phyloP scores from a whole-genome alignment of 2,797 vertebrate genomes.

The Distichodus sexfasciatus region DNA sequence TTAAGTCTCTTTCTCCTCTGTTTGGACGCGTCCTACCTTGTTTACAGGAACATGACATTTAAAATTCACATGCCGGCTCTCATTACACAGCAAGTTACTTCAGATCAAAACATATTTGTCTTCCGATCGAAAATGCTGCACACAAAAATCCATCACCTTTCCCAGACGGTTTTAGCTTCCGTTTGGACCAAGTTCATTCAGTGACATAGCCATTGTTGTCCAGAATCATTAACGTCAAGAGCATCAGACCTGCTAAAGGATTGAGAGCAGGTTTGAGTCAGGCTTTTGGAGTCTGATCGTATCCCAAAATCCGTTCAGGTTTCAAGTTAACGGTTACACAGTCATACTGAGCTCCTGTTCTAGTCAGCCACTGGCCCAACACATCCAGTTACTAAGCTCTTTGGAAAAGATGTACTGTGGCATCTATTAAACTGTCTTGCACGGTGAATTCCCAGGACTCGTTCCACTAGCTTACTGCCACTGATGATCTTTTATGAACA shows the following conservation, averaged over 20 bases:
- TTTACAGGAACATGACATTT: neutral
- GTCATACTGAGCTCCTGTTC: neutral
- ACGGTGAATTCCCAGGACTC: no score
- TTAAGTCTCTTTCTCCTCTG: neutral
- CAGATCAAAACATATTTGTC: neutral
- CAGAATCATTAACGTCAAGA: neutral
- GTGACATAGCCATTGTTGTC: neutral
- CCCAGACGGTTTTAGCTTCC: neutral
- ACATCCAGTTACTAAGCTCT: no score
- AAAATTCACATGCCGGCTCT: neutral
- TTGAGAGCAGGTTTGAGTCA: neutral
- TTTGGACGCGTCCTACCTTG: neutral
- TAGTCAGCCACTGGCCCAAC: no score
- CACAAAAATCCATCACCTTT: neutral
- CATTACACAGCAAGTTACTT: conserved; percentile 9
- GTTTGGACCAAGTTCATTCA: neutral
- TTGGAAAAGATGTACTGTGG: no score
- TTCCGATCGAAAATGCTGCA: neutral
- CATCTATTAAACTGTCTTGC: no score
- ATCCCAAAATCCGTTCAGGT: neutral
- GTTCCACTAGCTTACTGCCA: conserved; percentile 1
- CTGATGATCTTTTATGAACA: conserved; percentile 1
- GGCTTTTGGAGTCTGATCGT: neutral
- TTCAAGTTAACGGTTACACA: conserved; percentile 1
- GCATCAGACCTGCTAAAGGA: neutral